These are phyloP conservation scores for Lepidocyrtinus sp. DNA, from an alignment of 2,888 invertebrate genomes.

Conservation along the genomic window DNA sequence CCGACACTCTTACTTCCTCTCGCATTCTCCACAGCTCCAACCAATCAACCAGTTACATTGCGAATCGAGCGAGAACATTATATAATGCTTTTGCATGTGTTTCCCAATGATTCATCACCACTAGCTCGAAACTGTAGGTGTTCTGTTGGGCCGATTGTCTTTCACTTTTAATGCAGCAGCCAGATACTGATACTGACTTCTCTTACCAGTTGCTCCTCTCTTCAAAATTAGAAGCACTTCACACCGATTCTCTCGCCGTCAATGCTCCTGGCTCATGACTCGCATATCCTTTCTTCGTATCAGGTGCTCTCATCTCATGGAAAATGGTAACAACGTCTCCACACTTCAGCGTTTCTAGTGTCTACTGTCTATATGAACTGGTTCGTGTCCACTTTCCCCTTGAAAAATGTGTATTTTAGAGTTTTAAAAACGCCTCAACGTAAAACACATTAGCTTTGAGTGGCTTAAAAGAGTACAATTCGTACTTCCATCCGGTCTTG, in stretches of 20 bases:
- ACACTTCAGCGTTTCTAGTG: neutral
- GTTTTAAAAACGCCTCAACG: too few relatives aligned
- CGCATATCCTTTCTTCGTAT: too few relatives aligned
- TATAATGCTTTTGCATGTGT: too few relatives aligned
- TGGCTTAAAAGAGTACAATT: too few relatives aligned
- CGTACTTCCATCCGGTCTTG: neutral
- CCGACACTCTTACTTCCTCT: conserved; percentile 47
- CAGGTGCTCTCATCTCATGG: too few relatives aligned
- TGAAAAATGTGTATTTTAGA: too few relatives aligned
- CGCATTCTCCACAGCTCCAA: conserved; percentile 43
- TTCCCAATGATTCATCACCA: too few relatives aligned
- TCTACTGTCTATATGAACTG: neutral
- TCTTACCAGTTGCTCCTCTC: conserved; percentile 4
- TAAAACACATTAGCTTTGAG: neutral
- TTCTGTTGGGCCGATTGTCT: neutral
- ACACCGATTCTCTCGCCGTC: neutral
- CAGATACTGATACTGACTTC: neutral
- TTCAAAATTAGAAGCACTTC: neutral
- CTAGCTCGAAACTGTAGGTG: too few relatives aligned
- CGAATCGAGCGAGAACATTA: neutral
- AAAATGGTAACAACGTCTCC: neutral
- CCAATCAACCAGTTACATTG: conserved; percentile 44
- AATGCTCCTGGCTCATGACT: too few relatives aligned
- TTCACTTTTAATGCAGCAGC: neutral
- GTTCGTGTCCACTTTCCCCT: neutral